phyloP scores from a whole-genome alignment of 2,888 invertebrate genomes.

The Leucophenga maculata region DNA sequence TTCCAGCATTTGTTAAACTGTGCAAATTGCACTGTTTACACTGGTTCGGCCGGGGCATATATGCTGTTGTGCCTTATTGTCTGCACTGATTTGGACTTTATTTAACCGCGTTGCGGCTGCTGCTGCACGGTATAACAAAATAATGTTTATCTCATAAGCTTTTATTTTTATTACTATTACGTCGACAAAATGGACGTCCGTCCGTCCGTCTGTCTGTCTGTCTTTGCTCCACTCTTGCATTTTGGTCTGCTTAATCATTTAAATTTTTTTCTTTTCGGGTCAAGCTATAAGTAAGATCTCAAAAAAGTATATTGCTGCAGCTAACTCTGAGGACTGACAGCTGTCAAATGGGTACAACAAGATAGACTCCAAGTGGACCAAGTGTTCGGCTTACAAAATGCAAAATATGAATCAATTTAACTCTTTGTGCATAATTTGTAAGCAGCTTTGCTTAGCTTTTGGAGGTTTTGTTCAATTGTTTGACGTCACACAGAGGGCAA shows the following conservation, averaged over 20 bases:
- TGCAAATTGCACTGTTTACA: neutral
- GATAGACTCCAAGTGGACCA: neutral
- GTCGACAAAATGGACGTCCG: neutral
- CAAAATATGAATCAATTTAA: too few relatives aligned
- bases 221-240: neutral
- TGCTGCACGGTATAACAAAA: too few relatives aligned
- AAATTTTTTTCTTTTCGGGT: slow-evolving; percentile 1
- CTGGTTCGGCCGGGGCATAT: too few relatives aligned
- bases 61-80: too few relatives aligned
- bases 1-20: too few relatives aligned
- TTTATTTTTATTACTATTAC: too few relatives aligned
- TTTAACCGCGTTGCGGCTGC: too few relatives aligned
- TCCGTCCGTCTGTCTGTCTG: slow-evolving; percentile 1
- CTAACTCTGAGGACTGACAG: slow-evolving; percentile 13
- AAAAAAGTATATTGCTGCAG: neutral
- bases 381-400: neutral
- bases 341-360: neutral
- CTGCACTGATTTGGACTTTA: too few relatives aligned
- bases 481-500: slow-evolving; percentile 39
- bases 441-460: too few relatives aligned
- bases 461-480: neutral
- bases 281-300: slow-evolving; percentile 20
- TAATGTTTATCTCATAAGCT: too few relatives aligned
- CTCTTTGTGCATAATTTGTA: too few relatives aligned
- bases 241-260: neutral